phyloP scores from a whole-genome alignment of 2,888 invertebrate genomes.

The Xestia rhomboidea region DNA sequence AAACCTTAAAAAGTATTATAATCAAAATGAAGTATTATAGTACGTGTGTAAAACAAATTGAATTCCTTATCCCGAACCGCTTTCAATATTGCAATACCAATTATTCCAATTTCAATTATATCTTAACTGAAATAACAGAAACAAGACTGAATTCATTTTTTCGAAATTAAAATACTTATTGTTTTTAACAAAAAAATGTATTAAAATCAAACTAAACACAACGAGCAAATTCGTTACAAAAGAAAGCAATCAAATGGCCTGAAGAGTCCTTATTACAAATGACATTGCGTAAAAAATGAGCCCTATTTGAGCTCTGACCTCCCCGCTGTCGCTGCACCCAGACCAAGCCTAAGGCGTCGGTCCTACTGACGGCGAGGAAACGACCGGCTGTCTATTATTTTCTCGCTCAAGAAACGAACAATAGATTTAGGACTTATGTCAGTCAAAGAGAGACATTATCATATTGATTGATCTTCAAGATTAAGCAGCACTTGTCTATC shows the following conservation, averaged over 20 bases:
- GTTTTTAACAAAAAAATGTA: background rate
- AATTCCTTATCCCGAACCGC: background rate
- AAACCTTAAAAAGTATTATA: too few species aligned
- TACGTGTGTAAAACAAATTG: background rate
- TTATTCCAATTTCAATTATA: background rate
- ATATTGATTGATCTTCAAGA: background rate
- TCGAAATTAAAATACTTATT: background rate
- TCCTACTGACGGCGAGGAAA: background rate
- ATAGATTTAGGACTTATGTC: background rate
- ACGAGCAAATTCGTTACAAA: conserved; percentile 3
- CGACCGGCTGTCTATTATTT: background rate
- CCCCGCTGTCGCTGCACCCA: conserved; percentile 1
- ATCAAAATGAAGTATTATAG: too few species aligned
- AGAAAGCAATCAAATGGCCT: conserved; percentile 11
- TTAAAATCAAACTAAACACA: background rate
- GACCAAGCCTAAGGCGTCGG: background rate
- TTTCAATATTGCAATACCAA: background rate
- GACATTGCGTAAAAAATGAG: conserved; percentile 30
- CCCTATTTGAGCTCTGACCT: conserved; percentile 18
- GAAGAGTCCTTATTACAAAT: conserved; percentile 20
- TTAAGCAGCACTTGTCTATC: background rate
- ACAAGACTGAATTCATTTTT: background rate
- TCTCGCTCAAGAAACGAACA: background rate
- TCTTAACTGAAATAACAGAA: background rate
- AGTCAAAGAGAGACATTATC: background rate